These are phyloP conservation scores for Gambusia yucatana DNA, from an alignment of 2,797 vertebrate species.

Conservation along the genomic window DNA sequence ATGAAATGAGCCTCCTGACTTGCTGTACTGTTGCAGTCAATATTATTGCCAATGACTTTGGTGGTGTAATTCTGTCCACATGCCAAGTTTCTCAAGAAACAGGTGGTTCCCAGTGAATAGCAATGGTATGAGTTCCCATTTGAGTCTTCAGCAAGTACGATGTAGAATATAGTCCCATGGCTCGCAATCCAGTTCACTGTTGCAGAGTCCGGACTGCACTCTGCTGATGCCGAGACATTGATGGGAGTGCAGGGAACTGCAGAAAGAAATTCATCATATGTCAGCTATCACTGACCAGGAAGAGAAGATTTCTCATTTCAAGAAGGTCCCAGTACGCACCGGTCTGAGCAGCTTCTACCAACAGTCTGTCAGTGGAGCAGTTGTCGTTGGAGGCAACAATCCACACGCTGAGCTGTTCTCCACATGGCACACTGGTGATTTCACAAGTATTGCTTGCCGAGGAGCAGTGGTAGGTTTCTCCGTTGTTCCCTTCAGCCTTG, in stretches of 20 bases:
- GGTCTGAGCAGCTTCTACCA: slow-evolving; percentile 72
- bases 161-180: slow-evolving; percentile 64
- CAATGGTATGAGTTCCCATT: slow-evolving; percentile 57
- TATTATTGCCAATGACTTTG: slow-evolving; percentile 66
- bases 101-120: slow-evolving; percentile 49
- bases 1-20: slow-evolving; percentile 52
- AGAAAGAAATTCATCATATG: not conserved
- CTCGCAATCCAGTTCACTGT: slow-evolving; percentile 68
- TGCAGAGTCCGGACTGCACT: slow-evolving; percentile 71
- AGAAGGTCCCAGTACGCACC: slow-evolving; percentile 58
- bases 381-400: slow-evolving; percentile 74
- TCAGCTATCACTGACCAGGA: not conserved
- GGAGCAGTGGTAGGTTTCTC: slow-evolving; percentile 77
- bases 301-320: not conserved
- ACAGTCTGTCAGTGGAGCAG: slow-evolving; percentile 71
- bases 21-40: slow-evolving; percentile 72
- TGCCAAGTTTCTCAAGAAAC: slow-evolving; percentile 65
- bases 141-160: slow-evolving; percentile 49
- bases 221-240: slow-evolving; percentile 45
- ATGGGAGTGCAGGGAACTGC: slow-evolving; percentile 80
- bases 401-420: slow-evolving; percentile 80
- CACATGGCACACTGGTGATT: slow-evolving; percentile 70
- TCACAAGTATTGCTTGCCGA: slow-evolving; percentile 71
- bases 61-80: slow-evolving; percentile 77
- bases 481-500: slow-evolving; percentile 71